Evolutionary conservation across 2,797 vertebrate genomes (phyloP).

Genomic region (Gobionotothen gibberifrons): DNA sequence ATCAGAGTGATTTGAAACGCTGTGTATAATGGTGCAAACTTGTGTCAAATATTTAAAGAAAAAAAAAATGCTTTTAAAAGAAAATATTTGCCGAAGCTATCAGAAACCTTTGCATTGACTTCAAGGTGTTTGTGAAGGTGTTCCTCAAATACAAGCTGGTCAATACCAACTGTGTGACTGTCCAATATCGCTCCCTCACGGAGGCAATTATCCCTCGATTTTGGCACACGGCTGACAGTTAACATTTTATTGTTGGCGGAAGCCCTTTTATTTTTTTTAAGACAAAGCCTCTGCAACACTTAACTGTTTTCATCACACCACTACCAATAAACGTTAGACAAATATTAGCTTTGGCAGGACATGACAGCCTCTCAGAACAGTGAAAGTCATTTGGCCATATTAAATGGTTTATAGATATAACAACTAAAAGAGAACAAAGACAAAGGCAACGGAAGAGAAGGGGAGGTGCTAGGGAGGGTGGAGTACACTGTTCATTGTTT

Average conservation of each 20-base stretch:
- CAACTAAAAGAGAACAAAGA: conserved; percentile 66
- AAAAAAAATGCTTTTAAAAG: conserved; percentile 1
- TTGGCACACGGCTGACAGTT: conserved; percentile 71
- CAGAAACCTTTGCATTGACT: conserved; percentile 47
- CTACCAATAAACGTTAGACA: conserved; percentile 83
- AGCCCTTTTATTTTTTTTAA: conserved; percentile 36
- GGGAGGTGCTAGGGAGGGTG: conserved; percentile 9
- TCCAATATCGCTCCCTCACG: conserved; percentile 63
- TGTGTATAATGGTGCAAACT: not conserved
- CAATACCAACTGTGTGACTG: conserved; percentile 61
- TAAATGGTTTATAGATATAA: conserved; percentile 87
- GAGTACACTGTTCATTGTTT: conserved; percentile 40
- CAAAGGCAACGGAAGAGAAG: conserved; percentile 29
- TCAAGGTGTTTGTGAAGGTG: conserved; percentile 70
- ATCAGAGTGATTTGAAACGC: not conserved
- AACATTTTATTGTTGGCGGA: conserved; percentile 63
- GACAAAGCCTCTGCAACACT: conserved; percentile 49
- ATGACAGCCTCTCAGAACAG: conserved; percentile 80
- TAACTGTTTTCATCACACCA: conserved; percentile 76
- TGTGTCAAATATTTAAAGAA: not conserved
- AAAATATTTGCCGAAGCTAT: conserved; percentile 6
- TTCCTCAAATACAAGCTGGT: conserved; percentile 53
- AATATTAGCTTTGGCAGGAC: conserved; percentile 91
- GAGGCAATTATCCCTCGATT: conserved; percentile 72
- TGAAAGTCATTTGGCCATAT: conserved; percentile 79